Conservation (phyloP, 2,888 invertebrate species). For the Biston betularia region DNA sequence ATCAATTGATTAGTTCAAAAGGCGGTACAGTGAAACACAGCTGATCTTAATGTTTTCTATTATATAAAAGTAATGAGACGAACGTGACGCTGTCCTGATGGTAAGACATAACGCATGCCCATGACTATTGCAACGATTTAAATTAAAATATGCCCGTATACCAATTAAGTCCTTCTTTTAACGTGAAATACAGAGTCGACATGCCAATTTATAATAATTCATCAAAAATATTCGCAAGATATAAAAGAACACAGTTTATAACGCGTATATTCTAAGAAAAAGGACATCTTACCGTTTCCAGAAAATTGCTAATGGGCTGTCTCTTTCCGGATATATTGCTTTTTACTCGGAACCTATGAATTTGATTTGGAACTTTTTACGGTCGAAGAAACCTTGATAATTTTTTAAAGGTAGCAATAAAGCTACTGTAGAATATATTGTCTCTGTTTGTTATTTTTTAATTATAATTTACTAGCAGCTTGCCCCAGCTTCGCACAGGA, state of each 20-base stretch:
- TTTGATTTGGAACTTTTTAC: constrained; percentile 52
- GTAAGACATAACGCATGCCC: too few species aligned
- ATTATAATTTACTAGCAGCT: too few species aligned
- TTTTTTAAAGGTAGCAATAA: constrained; percentile 8
- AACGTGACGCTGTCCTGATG: too few species aligned
- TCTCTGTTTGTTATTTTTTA: too few species aligned
- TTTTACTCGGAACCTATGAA: constrained; percentile 60
- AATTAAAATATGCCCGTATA: too few species aligned
- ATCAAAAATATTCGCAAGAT: not conserved
- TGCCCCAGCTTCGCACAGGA: too few species aligned
- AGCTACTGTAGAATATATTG: not conserved
- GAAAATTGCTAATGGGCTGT: constrained; percentile 60
- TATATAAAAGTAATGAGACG: too few species aligned
- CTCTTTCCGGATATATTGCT: constrained; percentile 61
- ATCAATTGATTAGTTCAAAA: constrained; percentile 18
- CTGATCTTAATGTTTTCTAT: not conserved
- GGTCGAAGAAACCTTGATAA: constrained; percentile 7
- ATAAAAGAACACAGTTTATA: not conserved
- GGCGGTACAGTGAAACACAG: constrained; percentile 30
- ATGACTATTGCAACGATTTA: too few species aligned
- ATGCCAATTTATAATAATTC: too few species aligned
- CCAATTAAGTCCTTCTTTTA: too few species aligned
- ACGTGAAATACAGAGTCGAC: too few species aligned
- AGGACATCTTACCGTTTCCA: constrained; percentile 58
- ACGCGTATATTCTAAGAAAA: constrained; percentile 48